Evolutionary conservation across 2,888 invertebrate genomes (phyloP).

Genomic region (Troides aeacus): DNA sequence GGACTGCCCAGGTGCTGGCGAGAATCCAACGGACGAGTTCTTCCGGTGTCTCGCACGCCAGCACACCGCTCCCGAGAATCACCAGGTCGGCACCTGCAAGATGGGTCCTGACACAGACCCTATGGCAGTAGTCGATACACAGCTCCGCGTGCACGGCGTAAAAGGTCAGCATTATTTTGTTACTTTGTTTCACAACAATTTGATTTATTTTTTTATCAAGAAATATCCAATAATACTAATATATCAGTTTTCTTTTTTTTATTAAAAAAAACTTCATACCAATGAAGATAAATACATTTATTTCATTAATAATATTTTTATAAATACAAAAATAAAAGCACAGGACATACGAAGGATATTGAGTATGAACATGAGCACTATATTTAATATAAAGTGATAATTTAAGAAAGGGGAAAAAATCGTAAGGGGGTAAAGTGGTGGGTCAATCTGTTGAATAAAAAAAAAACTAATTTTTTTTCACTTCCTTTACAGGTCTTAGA

Average conservation of each 20-base stretch:
- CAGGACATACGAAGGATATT: too few species aligned
- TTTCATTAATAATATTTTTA: too few species aligned
- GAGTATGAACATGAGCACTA: too few species aligned
- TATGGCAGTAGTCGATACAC: slow-evolving; percentile 86
- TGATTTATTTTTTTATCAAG: background rate
- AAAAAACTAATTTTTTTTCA: background rate
- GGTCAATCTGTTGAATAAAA: background rate
- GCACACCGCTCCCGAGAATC: slow-evolving; percentile 89
- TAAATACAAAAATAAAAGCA: too few species aligned
- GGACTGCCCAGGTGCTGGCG: slow-evolving; percentile 67
- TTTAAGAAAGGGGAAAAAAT: background rate
- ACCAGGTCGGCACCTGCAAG: slow-evolving; percentile 90
- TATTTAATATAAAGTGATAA: too few species aligned
- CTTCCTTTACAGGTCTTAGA: slow-evolving; percentile 64
- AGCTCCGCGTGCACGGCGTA: slow-evolving; percentile 83
- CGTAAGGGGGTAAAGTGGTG: background rate
- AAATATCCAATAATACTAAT: too few species aligned
- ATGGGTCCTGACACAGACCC: slow-evolving; percentile 87
- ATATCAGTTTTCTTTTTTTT: too few species aligned
- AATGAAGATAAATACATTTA: too few species aligned
- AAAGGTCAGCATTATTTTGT: slow-evolving; percentile 58
- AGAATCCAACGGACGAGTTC: slow-evolving; percentile 83
- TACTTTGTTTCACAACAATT: background rate
- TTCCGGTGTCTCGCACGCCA: slow-evolving; percentile 86
- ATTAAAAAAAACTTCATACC: too few species aligned